Evolutionary conservation across 2,888 invertebrate genomes (phyloP).

Genomic region (Coelogynopora nodosa): DNA sequence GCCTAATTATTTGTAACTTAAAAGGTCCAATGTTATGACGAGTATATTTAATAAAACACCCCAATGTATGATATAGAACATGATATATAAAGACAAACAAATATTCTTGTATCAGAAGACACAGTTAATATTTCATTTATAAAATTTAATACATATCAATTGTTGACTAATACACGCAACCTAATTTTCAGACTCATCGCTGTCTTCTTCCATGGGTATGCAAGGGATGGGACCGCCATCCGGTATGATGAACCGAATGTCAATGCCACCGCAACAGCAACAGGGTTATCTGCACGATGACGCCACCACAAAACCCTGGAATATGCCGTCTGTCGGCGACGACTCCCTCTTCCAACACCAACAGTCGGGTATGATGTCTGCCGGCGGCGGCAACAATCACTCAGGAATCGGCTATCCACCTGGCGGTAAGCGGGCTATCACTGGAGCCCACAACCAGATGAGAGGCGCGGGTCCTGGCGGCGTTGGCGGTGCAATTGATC

Average conservation of each 20-base stretch:
- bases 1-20: too few relatives aligned
- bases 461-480: neutral
- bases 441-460: slow-evolving; percentile 30
- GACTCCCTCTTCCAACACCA: neutral
- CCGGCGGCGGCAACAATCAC: neutral
- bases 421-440: slow-evolving; percentile 11
- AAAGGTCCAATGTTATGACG: too few relatives aligned
- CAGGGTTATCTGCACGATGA: neutral
- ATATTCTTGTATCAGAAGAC: too few relatives aligned
- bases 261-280: neutral
- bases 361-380: neutral
- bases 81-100: too few relatives aligned
- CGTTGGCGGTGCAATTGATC: neutral
- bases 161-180: too few relatives aligned
- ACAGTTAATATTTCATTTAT: too few relatives aligned
- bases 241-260: neutral
- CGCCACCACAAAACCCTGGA: neutral
- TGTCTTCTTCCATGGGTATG: neutral
- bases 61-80: too few relatives aligned
- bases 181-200: neutral
- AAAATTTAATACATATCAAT: too few relatives aligned
- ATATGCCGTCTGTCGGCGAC: neutral
- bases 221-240: neutral
- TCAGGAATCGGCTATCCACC: neutral
- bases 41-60: too few relatives aligned